Conservation (phyloP, 1,140 invertebrate genomes). For the Caenorhabditis tropicalis region DNA sequence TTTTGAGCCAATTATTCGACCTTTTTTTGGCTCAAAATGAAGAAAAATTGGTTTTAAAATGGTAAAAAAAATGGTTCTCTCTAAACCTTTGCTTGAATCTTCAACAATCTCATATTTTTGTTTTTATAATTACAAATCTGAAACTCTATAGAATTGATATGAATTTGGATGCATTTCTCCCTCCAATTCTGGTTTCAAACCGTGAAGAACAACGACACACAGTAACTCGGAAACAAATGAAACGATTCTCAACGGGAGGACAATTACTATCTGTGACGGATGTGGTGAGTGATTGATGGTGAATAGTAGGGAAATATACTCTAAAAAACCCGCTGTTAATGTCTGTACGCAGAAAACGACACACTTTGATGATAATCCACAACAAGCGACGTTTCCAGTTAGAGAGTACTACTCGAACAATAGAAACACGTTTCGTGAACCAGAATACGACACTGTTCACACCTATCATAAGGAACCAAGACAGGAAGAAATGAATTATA, state of each 20-base stretch:
- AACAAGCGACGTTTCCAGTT: not conserved
- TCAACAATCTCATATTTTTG: too few species aligned
- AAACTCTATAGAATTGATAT: not conserved
- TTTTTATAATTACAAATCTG: too few species aligned
- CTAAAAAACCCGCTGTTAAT: not conserved
- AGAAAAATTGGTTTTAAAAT: too few species aligned
- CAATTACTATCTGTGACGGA: constrained; percentile 42
- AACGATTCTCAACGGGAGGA: constrained; percentile 25
- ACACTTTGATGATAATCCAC: constrained; percentile 41
- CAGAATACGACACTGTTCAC: constrained; percentile 34
- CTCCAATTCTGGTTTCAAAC: constrained; percentile 1
- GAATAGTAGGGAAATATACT: not conserved
- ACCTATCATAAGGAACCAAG: constrained; percentile 24
- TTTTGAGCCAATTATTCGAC: too few species aligned
- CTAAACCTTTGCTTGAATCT: too few species aligned
- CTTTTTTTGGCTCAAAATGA: too few species aligned
- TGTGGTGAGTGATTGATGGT: constrained; percentile 40
- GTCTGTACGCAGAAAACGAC: constrained; percentile 29
- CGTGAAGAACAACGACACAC: constrained; percentile 31
- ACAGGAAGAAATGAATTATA: not conserved
- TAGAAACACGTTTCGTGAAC: constrained; percentile 24
- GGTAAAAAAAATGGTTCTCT: too few species aligned
- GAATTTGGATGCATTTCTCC: constrained; percentile 27
- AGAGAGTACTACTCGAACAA: constrained; percentile 18
- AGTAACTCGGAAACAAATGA: constrained; percentile 23